phyloP scores from a whole-genome alignment of 2,888 invertebrate species.

The Phasia obesa region DNA sequence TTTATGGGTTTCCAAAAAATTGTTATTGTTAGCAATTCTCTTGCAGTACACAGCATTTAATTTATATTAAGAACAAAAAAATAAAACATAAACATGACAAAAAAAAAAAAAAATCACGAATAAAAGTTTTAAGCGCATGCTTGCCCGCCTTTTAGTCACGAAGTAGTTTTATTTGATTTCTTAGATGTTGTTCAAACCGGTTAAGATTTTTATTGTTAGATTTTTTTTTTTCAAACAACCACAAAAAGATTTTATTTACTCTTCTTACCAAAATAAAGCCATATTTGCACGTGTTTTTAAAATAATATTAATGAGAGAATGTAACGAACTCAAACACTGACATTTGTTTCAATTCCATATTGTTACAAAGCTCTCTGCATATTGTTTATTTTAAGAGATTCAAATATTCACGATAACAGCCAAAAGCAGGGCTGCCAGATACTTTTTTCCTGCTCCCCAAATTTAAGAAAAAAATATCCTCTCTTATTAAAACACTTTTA shows the following conservation, averaged over 20 bases:
- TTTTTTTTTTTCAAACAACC: slow-evolving; percentile 20
- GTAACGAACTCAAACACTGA: neutral
- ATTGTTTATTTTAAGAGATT: too few species aligned
- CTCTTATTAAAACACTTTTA: too few species aligned
- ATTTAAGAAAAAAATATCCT: too few species aligned
- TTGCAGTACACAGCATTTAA: slow-evolving; percentile 16
- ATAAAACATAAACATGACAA: slow-evolving; percentile 23
- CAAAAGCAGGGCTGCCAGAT: too few species aligned
- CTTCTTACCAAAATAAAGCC: slow-evolving; percentile 44
- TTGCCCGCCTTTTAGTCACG: slow-evolving; percentile 51
- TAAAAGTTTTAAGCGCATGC: slow-evolving; percentile 44
- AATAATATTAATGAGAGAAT: neutral
- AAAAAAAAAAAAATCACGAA: slow-evolving; percentile 9
- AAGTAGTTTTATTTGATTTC: slow-evolving; percentile 43
- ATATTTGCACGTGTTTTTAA: slow-evolving; percentile 36
- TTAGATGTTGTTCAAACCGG: slow-evolving; percentile 42
- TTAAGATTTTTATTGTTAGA: slow-evolving; percentile 27
- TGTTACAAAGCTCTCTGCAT: neutral
- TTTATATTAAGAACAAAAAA: slow-evolving; percentile 10
- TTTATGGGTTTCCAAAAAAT: slow-evolving; percentile 10
- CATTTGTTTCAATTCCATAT: slow-evolving; percentile 43
- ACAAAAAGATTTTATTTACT: slow-evolving; percentile 13
- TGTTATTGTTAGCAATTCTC: neutral
- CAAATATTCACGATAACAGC: too few species aligned
- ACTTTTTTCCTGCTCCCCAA: too few species aligned